phyloP scores from a whole-genome alignment of 92 coral and sea anemone species.

The Pocillopora meandrina region DNA sequence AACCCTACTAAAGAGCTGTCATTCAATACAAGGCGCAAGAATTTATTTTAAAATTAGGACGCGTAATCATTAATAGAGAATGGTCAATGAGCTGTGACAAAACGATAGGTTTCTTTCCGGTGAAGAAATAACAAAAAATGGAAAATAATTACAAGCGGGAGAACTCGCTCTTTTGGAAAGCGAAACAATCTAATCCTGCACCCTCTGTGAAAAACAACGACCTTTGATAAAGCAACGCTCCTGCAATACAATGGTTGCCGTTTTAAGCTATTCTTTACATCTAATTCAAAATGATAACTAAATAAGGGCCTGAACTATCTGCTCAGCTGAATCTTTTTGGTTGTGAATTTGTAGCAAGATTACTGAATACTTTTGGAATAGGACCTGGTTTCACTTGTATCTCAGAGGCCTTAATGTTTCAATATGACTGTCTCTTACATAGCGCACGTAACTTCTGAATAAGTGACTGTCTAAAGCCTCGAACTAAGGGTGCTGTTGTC shows the following conservation, averaged over 20 bases:
- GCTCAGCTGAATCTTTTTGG: neutral
- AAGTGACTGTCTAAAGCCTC: too few species aligned
- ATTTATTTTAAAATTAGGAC: neutral
- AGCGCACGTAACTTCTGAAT: too few species aligned
- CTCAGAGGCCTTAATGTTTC: neutral
- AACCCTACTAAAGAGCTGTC: neutral
- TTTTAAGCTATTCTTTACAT: constrained; percentile 30
- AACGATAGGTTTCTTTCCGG: neutral
- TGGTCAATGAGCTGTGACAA: constrained; percentile 5
- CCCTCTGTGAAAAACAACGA: constrained; percentile 19
- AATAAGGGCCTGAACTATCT: constrained; percentile 19
- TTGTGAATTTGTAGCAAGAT: neutral
- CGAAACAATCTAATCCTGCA: constrained; percentile 2
- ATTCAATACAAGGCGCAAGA: neutral
- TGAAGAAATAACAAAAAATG: constrained; percentile 11
- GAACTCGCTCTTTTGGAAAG: neutral
- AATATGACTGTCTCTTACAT: neutral
- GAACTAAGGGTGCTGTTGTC: too few species aligned
- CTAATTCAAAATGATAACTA: constrained; percentile 12
- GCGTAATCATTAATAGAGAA: neutral
- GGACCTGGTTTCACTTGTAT: neutral
- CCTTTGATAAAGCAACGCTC: constrained; percentile 28
- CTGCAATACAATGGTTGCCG: constrained; percentile 15
- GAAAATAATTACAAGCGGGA: neutral
- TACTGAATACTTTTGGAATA: neutral